Conservation (phyloP, 1,140 invertebrate genomes). For the Drosophila arawakana region DNA sequence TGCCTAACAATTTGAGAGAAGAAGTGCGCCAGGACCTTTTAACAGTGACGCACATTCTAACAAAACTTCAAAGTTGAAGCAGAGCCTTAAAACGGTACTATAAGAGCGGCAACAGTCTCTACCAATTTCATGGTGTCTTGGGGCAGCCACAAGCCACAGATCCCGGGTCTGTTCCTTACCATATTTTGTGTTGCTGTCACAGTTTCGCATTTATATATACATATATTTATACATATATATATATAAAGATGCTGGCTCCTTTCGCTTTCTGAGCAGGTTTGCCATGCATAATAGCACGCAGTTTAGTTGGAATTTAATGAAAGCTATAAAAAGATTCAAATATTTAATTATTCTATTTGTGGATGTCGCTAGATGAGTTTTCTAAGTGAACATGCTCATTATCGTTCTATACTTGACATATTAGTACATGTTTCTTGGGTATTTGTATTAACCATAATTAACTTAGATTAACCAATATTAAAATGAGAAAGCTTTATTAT, state of each 20-base stretch:
- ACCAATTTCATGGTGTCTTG: background rate
- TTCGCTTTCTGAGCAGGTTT: background rate
- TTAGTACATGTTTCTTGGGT: too few species aligned
- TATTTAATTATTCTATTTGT: background rate
- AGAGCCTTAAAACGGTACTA: constrained; percentile 40
- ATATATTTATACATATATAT: background rate
- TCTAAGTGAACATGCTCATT: background rate
- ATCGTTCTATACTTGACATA: too few species aligned
- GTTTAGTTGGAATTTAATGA: background rate
- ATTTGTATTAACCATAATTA: too few species aligned
- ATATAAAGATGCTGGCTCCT: background rate
- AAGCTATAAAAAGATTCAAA: background rate
- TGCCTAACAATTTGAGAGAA: constrained; percentile 42
- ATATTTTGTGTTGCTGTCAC: constrained; percentile 54
- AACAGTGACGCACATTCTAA: constrained; percentile 49
- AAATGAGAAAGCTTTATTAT: too few species aligned
- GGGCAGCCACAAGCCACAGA: constrained; percentile 69
- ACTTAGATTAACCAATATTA: too few species aligned
- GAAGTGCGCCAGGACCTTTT: constrained; percentile 47
- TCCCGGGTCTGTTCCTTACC: constrained; percentile 46
- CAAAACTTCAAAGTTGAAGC: constrained; percentile 49
- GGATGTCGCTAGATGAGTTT: background rate
- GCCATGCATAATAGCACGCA: background rate
- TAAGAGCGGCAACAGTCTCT: constrained; percentile 31
- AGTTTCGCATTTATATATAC: constrained; percentile 11